These are phyloP conservation scores for Acrocephalus arundinaceus DNA, from an alignment of 2,113 vertebrate genomes.

Conservation along the genomic window DNA sequence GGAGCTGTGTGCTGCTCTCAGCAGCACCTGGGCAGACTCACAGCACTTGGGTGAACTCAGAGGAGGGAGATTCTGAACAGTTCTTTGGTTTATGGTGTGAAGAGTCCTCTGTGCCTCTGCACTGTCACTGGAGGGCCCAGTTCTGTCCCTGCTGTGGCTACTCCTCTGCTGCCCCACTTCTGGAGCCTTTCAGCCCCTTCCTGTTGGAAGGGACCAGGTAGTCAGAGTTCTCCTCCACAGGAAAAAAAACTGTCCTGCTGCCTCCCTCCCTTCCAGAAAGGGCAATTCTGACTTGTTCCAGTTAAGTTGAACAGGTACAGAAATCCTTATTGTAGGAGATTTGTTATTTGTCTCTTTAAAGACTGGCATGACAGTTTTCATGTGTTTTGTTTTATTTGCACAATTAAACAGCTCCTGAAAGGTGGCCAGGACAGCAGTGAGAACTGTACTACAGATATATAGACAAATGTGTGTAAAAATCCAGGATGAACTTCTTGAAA, in stretches of 20 bases:
- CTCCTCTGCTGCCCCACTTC: fast-evolving
- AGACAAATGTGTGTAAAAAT: not conserved
- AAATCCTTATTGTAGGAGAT: not conserved
- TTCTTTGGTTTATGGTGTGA: not conserved
- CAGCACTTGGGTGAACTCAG: not conserved
- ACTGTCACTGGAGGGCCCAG: not conserved
- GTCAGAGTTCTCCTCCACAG: not conserved
- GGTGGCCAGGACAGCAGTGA: not conserved
- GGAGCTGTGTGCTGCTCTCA: not conserved
- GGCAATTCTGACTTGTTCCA: not conserved
- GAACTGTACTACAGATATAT: not conserved
- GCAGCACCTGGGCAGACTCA: not conserved
- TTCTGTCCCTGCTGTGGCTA: not conserved
- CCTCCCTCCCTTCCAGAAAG: not conserved
- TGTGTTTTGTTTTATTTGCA: not conserved
- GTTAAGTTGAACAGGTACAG: not conserved
- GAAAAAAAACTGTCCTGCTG: not conserved
- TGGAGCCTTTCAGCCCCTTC: fast-evolving
- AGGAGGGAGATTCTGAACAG: not conserved
- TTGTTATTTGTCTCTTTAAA: not conserved
- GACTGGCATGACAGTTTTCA: not conserved
- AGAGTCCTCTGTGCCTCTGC: not conserved
- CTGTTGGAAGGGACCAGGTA: not conserved
- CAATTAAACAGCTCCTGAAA: not conserved
- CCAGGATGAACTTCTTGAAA: not conserved